Percentiles rank a stretch among this genome's conserved stretches.
phyloP scores from a whole-genome alignment of 2,113 vertebrate species.

The Trogon melanurus region DNA sequence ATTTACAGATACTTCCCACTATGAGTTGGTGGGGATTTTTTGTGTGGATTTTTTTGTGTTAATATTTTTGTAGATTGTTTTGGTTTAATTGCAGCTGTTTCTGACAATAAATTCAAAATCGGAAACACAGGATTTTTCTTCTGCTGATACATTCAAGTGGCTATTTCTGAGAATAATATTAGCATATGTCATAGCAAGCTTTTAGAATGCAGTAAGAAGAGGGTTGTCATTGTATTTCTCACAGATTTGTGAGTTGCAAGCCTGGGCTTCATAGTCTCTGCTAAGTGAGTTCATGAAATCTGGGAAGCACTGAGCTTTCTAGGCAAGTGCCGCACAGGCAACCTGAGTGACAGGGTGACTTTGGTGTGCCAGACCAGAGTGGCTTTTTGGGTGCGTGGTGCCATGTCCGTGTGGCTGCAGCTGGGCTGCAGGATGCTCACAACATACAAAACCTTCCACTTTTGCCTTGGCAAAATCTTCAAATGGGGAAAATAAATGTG shows the following conservation, averaged over 20 bases:
- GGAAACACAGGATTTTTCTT: neutral
- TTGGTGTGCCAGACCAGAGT: neutral
- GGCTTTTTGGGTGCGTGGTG: accelerated
- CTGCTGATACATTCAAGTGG: neutral
- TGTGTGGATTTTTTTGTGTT: neutral
- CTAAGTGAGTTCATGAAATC: neutral
- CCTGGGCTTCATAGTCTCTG: neutral
- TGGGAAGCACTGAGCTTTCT: neutral
- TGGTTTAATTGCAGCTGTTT: neutral
- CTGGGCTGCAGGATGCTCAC: neutral
- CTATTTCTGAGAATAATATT: neutral
- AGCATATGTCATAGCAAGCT: neutral
- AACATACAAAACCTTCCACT: neutral
- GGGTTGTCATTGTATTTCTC: accelerated
- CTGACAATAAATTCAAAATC: neutral
- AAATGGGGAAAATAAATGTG: neutral
- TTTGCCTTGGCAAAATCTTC: neutral
- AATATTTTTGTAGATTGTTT: neutral
- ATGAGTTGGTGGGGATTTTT: neutral
- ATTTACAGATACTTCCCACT: neutral
- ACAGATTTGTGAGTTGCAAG: neutral
- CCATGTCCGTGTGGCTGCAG: neutral
- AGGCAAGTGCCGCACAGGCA: neutral
- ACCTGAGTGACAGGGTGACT: no score
- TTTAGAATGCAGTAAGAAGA: neutral